Percentiles rank a stretch among this genome's conserved stretches.
Conservation (phyloP, 2,888 invertebrate species). For the Macrophya annulata region DNA sequence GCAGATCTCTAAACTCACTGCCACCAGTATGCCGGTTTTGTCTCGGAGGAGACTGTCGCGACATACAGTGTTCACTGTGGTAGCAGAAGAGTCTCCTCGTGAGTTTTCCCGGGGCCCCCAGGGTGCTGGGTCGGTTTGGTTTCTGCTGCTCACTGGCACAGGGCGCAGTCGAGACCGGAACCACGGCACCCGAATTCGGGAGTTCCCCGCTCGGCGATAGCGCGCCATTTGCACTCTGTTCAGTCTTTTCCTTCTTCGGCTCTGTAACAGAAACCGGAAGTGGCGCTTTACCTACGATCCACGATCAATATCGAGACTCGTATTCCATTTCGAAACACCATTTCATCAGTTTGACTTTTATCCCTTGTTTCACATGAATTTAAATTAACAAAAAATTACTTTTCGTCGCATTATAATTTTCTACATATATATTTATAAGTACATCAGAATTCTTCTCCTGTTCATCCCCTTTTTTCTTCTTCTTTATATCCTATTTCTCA, state of each 20-base stretch:
- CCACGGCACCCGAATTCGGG: slow-evolving; percentile 67
- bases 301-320: slow-evolving; percentile 14
- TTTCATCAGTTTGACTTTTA: background rate
- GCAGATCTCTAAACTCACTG: slow-evolving; percentile 70
- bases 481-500: too few relatives aligned
- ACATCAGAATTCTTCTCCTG: background rate
- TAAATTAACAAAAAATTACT: background rate
- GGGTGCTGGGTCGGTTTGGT: slow-evolving; percentile 90
- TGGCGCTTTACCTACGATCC: slow-evolving; percentile 30
- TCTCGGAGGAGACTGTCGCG: slow-evolving; percentile 70
- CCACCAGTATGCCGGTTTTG: slow-evolving; percentile 61
- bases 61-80: slow-evolving; percentile 89
- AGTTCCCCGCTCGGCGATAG: slow-evolving; percentile 83
- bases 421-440: background rate
- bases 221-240: slow-evolving; percentile 84
- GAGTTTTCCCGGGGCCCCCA: slow-evolving; percentile 87
- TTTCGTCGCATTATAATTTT: background rate
- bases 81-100: slow-evolving; percentile 90
- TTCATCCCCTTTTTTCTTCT: background rate
- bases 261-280: slow-evolving; percentile 84
- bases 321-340: background rate
- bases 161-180: slow-evolving; percentile 66
- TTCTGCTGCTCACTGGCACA: slow-evolving; percentile 80
- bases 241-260: slow-evolving; percentile 96
- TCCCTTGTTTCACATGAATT: background rate